Evolutionary conservation across 2,888 invertebrate species (phyloP).

Genomic region (Epicampocera succincta): DNA sequence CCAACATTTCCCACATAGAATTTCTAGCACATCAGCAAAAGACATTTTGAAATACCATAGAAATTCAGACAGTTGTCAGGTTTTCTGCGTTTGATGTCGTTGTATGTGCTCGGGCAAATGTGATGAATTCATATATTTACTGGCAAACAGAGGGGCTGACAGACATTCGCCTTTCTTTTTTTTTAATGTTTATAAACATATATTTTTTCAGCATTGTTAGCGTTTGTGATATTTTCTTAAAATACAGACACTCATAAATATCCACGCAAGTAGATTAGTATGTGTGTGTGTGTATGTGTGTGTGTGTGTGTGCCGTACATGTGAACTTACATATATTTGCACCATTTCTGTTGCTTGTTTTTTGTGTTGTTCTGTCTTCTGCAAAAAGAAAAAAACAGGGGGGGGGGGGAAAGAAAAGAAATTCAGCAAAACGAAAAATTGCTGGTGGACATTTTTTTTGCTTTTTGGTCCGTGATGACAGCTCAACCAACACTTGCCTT

Average conservation of each 20-base stretch:
- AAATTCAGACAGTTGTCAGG: constrained; percentile 53
- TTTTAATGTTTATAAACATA: constrained; percentile 22
- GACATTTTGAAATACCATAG: constrained; percentile 48
- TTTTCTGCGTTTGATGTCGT: constrained; percentile 21
- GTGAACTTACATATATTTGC: constrained; percentile 1
- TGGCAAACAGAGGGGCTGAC: constrained; percentile 15
- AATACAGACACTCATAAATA: not conserved
- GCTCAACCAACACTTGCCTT: constrained; percentile 63
- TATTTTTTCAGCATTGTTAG: constrained; percentile 50
- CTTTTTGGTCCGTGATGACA: constrained; percentile 63
- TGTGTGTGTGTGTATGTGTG: too few species aligned
- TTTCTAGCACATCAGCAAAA: constrained; percentile 31
- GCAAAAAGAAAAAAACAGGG: not conserved
- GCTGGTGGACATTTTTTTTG: constrained; percentile 64
- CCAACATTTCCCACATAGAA: not conserved
- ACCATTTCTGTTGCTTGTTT: constrained; percentile 32
- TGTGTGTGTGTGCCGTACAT: too few species aligned
- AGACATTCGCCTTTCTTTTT: constrained; percentile 1
- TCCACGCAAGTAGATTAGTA: too few species aligned
- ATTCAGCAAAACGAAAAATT: constrained; percentile 38
- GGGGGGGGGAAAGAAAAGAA: not conserved
- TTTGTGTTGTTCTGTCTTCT: too few species aligned
- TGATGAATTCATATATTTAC: constrained; percentile 58
- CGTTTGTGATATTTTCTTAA: constrained; percentile 35
- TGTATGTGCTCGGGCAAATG: constrained; percentile 12